Evolutionary conservation across 2,797 vertebrate species (phyloP).

Genomic region (Sciaenops ocellatus): DNA sequence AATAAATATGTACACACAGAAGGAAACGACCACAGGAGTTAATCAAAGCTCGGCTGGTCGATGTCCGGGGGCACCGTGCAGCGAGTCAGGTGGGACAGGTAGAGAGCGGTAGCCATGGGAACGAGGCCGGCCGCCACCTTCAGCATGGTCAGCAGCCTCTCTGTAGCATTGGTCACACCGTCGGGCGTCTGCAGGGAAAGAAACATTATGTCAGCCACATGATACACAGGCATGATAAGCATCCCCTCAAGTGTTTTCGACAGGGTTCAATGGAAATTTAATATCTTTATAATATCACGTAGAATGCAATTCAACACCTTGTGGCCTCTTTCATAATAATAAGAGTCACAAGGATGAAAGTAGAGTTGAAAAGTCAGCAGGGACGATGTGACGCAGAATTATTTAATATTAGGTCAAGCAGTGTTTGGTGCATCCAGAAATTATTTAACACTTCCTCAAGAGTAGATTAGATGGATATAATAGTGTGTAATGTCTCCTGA

Average conservation of each 20-base stretch:
- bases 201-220: neutral
- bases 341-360: neutral
- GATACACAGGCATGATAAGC: neutral
- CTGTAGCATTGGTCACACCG: constrained; percentile 79
- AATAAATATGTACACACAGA: constrained; percentile 35
- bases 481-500: neutral
- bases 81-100: constrained; percentile 85
- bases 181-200: constrained; percentile 82
- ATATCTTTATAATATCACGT: neutral
- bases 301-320: neutral
- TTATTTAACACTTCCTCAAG: neutral
- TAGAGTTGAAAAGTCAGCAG: neutral
- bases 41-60: constrained; percentile 80
- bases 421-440: no score
- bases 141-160: constrained; percentile 88
- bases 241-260: neutral
- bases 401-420: neutral
- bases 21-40: constrained; percentile 18
- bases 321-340: neutral
- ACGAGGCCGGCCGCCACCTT: constrained; percentile 88
- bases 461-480: neutral
- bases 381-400: neutral
- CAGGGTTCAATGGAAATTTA: neutral
- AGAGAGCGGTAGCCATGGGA: constrained; percentile 88
- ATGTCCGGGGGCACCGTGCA: constrained; percentile 78